phyloP scores from a whole-genome alignment of 2,888 invertebrate genomes.

The Argyresthia albistria region DNA sequence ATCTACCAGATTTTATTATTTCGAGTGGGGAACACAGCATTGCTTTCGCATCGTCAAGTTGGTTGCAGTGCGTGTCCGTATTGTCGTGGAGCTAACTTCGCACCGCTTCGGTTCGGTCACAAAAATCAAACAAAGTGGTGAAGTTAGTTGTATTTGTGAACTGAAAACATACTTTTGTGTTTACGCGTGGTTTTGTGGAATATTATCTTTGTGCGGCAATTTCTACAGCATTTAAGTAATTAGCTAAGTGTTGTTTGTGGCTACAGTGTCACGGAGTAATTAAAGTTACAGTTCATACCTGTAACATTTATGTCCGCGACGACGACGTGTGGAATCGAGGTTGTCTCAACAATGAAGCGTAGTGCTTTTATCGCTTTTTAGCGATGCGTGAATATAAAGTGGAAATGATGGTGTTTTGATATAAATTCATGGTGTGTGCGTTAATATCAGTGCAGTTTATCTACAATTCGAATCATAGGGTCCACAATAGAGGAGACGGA shows the following conservation, averaged over 20 bases:
- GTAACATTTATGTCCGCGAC: conserved; percentile 38
- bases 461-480: conserved; percentile 68
- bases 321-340: conserved; percentile 55
- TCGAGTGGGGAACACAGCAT: no score
- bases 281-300: neutral
- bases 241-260: neutral
- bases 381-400: conserved; percentile 63
- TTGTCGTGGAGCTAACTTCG: conserved; percentile 5
- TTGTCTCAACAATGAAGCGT: conserved; percentile 52
- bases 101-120: neutral
- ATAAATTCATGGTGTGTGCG: conserved; percentile 65
- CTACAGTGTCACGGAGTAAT: neutral
- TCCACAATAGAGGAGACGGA: conserved; percentile 70
- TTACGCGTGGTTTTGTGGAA: conserved; percentile 6
- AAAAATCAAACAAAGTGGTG: conserved; percentile 4
- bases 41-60: neutral
- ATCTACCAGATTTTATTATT: no score
- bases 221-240: neutral
- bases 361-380: conserved; percentile 61
- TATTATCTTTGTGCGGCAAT: neutral
- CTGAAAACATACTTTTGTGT: conserved; percentile 11
- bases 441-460: conserved; percentile 56
- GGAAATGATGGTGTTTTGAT: conserved; percentile 59
- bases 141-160: conserved; percentile 7
- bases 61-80: neutral